phyloP scores from a whole-genome alignment of 2,113 vertebrate species.

The Amblyornis subalaris region DNA sequence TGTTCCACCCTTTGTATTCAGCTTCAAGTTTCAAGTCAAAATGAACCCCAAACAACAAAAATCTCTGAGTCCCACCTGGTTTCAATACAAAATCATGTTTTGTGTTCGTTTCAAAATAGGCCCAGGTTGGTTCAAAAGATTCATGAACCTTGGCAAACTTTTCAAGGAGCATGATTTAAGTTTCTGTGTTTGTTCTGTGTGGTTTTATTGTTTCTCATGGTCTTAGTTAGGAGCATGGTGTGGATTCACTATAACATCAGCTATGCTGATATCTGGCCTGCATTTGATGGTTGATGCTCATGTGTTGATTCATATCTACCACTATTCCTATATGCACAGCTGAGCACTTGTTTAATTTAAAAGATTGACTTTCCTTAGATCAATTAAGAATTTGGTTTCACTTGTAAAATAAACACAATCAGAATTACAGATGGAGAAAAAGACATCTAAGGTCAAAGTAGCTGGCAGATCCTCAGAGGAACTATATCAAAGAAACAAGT shows the following conservation, averaged over 20 bases:
- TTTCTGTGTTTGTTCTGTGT: constrained; percentile 49
- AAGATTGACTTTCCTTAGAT: not conserved
- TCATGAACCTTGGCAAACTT: constrained; percentile 46
- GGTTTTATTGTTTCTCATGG: constrained; percentile 41
- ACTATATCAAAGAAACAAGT: not conserved
- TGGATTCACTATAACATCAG: constrained; percentile 6
- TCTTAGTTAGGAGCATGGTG: constrained; percentile 14
- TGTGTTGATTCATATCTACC: constrained; percentile 28
- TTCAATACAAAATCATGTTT: constrained; percentile 57
- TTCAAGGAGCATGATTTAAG: constrained; percentile 15
- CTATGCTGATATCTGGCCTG: not conserved
- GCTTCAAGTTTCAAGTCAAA: constrained; percentile 34
- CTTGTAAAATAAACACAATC: constrained; percentile 18
- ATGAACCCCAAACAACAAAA: constrained; percentile 27
- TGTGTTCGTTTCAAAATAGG: constrained; percentile 8
- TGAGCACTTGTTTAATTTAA: not conserved
- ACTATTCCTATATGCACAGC: not conserved
- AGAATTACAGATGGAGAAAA: not conserved
- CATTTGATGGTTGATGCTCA: constrained; percentile 13
- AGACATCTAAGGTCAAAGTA: not conserved
- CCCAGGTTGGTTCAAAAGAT: constrained; percentile 50
- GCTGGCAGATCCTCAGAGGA: not conserved
- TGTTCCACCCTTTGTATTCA: constrained; percentile 7
- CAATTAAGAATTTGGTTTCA: constrained; percentile 14
- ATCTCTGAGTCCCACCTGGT: constrained; percentile 25